Evolutionary conservation across 2,113 vertebrate genomes (phyloP), one percentile per base, ranked within the genome.

Genomic region (Talpa occidentalis): DNA sequence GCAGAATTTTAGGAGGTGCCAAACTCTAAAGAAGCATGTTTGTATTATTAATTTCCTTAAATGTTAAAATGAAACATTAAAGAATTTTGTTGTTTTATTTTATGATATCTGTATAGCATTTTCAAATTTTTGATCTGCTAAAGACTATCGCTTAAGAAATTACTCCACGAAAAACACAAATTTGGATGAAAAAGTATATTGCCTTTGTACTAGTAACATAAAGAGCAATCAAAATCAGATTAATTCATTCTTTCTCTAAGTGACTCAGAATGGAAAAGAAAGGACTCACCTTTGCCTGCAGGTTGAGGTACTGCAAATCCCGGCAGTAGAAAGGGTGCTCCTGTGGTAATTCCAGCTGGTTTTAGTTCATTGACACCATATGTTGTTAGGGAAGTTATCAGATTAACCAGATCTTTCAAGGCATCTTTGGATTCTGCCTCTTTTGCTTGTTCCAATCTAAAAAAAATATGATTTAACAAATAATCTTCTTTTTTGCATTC

Each of bases 401-500:
- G 98, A 98, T 99, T 99, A 62, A 99, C 99, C 74, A 99, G 98
- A 88, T 99, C 99, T 98, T 99, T 99, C 98, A 99, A 98, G 35
- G 99, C 99, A 78, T 99, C 99, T 98, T 99, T 99, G 16, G 99
- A 99, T 96, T 99, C 99, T 15, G 99, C 98, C 96, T 99, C 99
- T 97, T 99, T 99, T 95, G 99, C 99, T 98, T 99, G 99, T 95
- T 99, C 99, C 98, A 99, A 98, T 96, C 99, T 99, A 98, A 74
- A 94, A 95, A 95, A 94, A 96, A 62, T 24, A 81, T 4, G 11
- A 66, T 77, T 93, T 73, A 81, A 26, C 21, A 94, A 66, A 30
- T 70, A 79, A 4, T 35, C 26, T 56, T 40, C 84, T 85, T 49
- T 35, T 6, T 52, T 77, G 12, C 44, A 79, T 42, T 37, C n/a